Evolutionary conservation across 2,888 invertebrate species (phyloP).

Genomic region (Ophion costatus): DNA sequence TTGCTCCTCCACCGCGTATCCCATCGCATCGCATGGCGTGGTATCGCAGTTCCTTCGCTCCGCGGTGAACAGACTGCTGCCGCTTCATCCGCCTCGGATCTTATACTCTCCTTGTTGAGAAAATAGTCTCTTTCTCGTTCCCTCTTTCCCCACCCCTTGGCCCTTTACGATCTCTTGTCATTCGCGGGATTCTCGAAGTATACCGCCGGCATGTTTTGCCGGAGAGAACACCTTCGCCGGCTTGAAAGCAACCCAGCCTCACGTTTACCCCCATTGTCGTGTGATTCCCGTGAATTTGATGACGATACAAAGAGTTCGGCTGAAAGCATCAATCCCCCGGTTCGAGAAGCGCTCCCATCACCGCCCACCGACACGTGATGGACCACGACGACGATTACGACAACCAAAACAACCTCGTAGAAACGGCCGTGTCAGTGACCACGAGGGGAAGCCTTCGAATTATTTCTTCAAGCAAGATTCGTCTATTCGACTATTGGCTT

Average conservation of each 20-base stretch:
- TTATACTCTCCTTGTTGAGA: conserved; percentile 65
- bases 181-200: conserved; percentile 55
- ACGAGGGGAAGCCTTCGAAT: conserved; percentile 51
- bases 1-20: conserved; percentile 62
- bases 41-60: conserved; percentile 63
- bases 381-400: conserved; percentile 31
- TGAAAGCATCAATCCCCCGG: conserved; percentile 8
- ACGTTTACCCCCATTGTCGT: conserved; percentile 61
- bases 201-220: conserved; percentile 62
- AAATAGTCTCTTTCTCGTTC: conserved; percentile 57
- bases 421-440: conserved; percentile 51
- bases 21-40: conserved; percentile 66
- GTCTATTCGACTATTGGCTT: conserved; percentile 50
- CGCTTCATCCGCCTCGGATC: conserved; percentile 64
- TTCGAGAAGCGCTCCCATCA: conserved; percentile 29
- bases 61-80: conserved; percentile 64
- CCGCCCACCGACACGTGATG: conserved; percentile 23
- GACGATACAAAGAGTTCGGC: conserved; percentile 41
- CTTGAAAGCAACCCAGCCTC: conserved; percentile 42
- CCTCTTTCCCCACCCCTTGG: conserved; percentile 20
- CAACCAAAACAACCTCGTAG: conserved; percentile 38
- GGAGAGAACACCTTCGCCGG: conserved; percentile 56
- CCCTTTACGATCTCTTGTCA: conserved; percentile 51
- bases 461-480: conserved; percentile 61
- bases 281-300: conserved; percentile 53